Conservation (phyloP, 2,888 invertebrate genomes). For the Caenorhabditis doughertyi region DNA sequence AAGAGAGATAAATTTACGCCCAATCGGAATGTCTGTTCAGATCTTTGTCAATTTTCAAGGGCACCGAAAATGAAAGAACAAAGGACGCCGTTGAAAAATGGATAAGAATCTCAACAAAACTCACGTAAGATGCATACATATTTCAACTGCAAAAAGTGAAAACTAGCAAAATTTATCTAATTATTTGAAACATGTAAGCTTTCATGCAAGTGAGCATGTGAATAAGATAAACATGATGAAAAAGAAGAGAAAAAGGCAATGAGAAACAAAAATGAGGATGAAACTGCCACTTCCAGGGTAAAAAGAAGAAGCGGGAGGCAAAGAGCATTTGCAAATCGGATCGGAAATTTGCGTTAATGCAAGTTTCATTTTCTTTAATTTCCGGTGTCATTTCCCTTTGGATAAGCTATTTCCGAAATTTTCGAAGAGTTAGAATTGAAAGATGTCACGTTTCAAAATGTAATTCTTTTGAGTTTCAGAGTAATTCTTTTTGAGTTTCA, state of each 20-base stretch:
- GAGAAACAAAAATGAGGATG: conserved; percentile 5
- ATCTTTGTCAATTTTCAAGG: too few species aligned
- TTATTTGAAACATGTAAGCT: too few species aligned
- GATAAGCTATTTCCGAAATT: conserved; percentile 13
- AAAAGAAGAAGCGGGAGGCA: conserved; percentile 12
- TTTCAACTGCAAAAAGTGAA: too few species aligned
- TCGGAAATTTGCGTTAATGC: conserved; percentile 52
- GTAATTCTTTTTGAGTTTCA: too few species aligned
- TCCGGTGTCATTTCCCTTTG: conserved; percentile 18
- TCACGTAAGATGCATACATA: too few species aligned
- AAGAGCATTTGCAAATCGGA: conserved; percentile 32
- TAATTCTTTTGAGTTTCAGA: not conserved
- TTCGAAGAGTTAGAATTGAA: not conserved
- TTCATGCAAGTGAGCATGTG: not conserved
- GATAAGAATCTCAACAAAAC: too few species aligned
- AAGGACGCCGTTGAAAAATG: too few species aligned
- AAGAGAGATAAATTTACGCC: too few species aligned
- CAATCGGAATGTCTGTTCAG: too few species aligned
- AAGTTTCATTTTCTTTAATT: conserved; percentile 19
- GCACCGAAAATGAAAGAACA: too few species aligned
- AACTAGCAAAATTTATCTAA: too few species aligned
- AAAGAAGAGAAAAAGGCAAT: not conserved
- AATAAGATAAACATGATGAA: conserved; percentile 13
- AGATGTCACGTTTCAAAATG: conserved; percentile 19
- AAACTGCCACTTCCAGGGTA: conserved; percentile 38